Conservation (phyloP, 1,140 invertebrate species). For the Tachypleus tridentatus region DNA sequence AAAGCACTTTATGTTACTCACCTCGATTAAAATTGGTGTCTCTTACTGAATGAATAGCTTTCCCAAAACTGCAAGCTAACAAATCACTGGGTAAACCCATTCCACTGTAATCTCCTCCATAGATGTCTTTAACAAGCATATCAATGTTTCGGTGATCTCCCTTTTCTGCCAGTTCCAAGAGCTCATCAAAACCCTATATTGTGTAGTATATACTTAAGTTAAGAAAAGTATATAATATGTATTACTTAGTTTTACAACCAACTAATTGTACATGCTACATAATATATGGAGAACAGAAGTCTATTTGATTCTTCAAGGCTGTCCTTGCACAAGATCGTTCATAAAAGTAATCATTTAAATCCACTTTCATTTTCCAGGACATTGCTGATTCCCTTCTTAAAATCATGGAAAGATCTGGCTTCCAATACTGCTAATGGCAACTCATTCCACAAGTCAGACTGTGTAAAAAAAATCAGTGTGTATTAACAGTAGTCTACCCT, state of each 20-base stretch:
- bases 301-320: no score
- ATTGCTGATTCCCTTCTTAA: no score
- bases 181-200: constrained; percentile 53
- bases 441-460: no score
- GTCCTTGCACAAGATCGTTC: no score
- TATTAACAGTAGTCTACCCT: no score
- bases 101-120: constrained; percentile 47
- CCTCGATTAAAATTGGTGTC: constrained; percentile 25
- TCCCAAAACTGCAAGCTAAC: constrained; percentile 66
- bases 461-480: no score
- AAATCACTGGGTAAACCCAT: constrained; percentile 52
- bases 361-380: no score
- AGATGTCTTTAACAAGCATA: constrained; percentile 63
- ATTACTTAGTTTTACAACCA: background rate
- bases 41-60: constrained; percentile 40
- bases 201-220: background rate
- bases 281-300: no score
- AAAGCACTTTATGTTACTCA: background rate
- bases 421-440: no score
- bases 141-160: constrained; percentile 61
- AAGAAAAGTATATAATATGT: background rate
- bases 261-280: background rate
- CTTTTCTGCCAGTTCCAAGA: constrained; percentile 52
- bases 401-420: no score
- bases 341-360: no score